These are phyloP conservation scores for Blastobasis lacticolella DNA, from an alignment of 2,888 invertebrate genomes.

Conservation along the genomic window DNA sequence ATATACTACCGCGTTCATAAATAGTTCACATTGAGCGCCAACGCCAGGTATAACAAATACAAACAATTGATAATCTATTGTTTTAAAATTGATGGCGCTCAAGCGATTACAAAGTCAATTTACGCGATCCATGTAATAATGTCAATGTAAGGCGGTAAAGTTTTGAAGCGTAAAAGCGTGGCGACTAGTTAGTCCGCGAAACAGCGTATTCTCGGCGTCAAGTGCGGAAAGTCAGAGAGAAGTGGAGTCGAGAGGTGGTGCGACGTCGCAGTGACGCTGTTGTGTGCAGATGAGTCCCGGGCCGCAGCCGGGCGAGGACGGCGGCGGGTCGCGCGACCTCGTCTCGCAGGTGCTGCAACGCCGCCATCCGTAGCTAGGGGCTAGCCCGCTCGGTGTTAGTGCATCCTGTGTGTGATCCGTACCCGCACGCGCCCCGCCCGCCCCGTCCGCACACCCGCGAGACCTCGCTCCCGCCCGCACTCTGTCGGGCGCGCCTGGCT, in stretches of 20 bases:
- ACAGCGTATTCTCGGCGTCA: no score
- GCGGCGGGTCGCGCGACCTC: conserved; percentile 63
- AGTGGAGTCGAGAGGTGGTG: conserved; percentile 64
- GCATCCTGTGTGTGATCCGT: conserved; percentile 54
- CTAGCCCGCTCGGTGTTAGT: conserved; percentile 69
- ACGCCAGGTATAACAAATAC: no score
- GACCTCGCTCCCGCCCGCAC: conserved; percentile 49
- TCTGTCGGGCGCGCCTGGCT: conserved; percentile 67
- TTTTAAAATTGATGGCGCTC: no score
- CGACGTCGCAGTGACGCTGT: conserved; percentile 63
- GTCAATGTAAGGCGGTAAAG: no score
- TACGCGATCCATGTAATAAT: no score
- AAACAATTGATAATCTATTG: no score
- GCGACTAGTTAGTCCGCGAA: no score
- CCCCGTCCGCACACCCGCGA: conserved; percentile 48
- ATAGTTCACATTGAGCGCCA: no score
- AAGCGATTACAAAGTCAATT: no score
- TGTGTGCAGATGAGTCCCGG: conserved; percentile 72
- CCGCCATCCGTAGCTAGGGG: conserved; percentile 51
- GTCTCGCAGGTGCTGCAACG: conserved; percentile 66
- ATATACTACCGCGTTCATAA: no score
- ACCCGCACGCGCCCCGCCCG: conserved; percentile 20
- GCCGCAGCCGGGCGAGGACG: conserved; percentile 64
- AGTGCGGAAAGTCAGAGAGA: conserved; percentile 66
- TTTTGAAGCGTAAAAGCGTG: no score